Conservation (phyloP, 2,113 vertebrate genomes). For the Protomyctophum bolini region DNA sequence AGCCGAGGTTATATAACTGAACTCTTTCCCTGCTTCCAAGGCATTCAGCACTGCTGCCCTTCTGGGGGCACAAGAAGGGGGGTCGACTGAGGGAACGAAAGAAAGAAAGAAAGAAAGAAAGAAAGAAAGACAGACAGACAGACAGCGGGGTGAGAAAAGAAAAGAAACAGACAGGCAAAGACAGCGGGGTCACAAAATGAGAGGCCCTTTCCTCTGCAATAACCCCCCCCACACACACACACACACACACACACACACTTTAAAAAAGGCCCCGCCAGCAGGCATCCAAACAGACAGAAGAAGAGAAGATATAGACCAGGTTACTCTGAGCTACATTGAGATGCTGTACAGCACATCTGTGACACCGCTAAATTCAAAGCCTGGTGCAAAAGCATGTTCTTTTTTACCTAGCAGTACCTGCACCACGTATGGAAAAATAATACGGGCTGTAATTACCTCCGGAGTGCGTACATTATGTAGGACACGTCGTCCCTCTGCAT, state of each 20-base stretch:
- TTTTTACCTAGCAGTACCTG: background rate
- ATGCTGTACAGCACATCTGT: constrained; percentile 14
- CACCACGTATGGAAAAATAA: background rate
- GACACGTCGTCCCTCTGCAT: too few relatives aligned
- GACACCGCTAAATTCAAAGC: constrained; percentile 20
- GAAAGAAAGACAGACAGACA: constrained; percentile 39
- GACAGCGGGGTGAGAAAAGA: constrained; percentile 20
- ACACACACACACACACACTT: constrained; percentile 28
- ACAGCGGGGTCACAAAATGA: constrained; percentile 51
- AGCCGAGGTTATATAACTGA: constrained; percentile 72
- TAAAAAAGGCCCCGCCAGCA: constrained; percentile 55
- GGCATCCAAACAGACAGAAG: background rate
- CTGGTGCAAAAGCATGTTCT: background rate
- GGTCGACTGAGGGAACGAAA: background rate
- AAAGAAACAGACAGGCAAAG: constrained; percentile 35
- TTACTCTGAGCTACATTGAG: constrained; percentile 39
- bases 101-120: constrained; percentile 2
- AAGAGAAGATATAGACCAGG: constrained; percentile 17
- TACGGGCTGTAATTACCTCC: too few relatives aligned
- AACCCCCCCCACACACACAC: constrained; percentile 34
- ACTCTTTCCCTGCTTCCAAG: constrained; percentile 55
- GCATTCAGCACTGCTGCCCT: constrained; percentile 44
- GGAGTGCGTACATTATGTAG: too few relatives aligned
- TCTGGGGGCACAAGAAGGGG: constrained; percentile 35
- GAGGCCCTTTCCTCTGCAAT: constrained; percentile 46